phyloP scores from a whole-genome alignment of 2,888 invertebrate species.

The Tubulanus polymorphus region DNA sequence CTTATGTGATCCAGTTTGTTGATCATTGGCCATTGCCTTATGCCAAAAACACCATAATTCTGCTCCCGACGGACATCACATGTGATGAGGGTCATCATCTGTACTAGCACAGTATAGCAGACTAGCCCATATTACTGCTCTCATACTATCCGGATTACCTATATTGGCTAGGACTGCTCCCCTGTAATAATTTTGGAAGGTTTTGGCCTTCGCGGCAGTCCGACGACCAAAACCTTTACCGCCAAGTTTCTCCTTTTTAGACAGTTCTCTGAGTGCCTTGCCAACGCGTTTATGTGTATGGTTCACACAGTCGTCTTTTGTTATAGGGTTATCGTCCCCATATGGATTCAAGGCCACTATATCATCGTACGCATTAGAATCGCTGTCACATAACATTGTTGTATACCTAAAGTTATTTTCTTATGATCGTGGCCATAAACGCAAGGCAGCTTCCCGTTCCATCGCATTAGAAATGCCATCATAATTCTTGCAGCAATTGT shows the following conservation, averaged over 20 bases:
- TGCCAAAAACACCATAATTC: slow-evolving; percentile 7
- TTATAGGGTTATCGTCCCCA: slow-evolving; percentile 7
- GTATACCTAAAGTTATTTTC: no score
- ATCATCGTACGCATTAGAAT: no score
- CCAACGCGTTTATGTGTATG: slow-evolving; percentile 14
- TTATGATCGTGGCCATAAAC: not conserved
- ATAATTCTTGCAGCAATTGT: not conserved
- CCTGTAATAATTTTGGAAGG: not conserved
- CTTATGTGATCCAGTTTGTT: not conserved
- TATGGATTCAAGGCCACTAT: no score
- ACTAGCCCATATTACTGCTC: slow-evolving; percentile 6
- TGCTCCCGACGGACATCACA: slow-evolving; percentile 1
- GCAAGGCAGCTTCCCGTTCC: not conserved
- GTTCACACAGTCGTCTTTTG: slow-evolving; percentile 7
- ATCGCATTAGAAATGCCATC: not conserved
- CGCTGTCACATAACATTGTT: no score
- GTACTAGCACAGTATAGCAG: slow-evolving; percentile 8
- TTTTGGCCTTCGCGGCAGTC: slow-evolving; percentile 1
- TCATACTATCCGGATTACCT: slow-evolving; percentile 1
- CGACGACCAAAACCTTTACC: slow-evolving; percentile 1
- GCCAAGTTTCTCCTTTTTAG: slow-evolving; percentile 2
- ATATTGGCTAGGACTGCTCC: slow-evolving; percentile 1
- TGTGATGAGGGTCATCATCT: slow-evolving; percentile 4
- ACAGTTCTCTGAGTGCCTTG: slow-evolving; percentile 10
- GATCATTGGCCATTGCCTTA: not conserved